These are phyloP conservation scores for Syndactyla subalaris DNA, from an alignment of 2,797 vertebrate species.

Conservation along the genomic window DNA sequence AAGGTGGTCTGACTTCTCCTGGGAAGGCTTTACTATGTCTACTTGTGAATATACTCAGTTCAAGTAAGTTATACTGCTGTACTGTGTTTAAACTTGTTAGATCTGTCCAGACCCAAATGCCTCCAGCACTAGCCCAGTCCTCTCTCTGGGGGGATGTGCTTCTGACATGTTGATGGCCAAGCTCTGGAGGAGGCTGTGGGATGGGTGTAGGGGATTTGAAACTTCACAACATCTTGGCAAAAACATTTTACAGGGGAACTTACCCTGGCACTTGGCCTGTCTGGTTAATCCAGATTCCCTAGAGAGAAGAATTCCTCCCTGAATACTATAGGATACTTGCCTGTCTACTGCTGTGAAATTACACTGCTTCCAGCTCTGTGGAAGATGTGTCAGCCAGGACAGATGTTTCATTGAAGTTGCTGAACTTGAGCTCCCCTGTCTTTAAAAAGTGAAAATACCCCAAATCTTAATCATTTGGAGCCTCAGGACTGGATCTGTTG, in stretches of 20 bases:
- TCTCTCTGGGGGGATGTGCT: neutral
- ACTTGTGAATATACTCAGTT: neutral
- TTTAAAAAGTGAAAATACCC: neutral
- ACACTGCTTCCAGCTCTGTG: neutral
- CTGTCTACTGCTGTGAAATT: neutral
- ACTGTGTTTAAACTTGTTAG: neutral
- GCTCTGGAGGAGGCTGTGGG: neutral
- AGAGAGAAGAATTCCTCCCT: neutral
- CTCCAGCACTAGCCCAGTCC: rapidly evolving
- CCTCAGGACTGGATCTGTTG: neutral
- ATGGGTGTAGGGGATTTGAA: neutral
- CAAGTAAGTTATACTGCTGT: neutral
- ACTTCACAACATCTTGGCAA: neutral
- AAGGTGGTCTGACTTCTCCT: neutral
- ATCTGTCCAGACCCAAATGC: neutral
- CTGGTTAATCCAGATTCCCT: neutral
- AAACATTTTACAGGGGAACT: neutral
- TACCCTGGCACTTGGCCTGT: neutral
- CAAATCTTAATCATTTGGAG: neutral
- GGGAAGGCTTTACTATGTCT: neutral
- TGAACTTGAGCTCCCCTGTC: neutral
- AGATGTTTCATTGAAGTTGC: neutral
- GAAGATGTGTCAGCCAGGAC: neutral
- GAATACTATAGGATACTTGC: neutral
- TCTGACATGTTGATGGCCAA: neutral